Percentiles rank a stretch among this genome's conserved stretches.
phyloP scores from a whole-genome alignment of 2,888 invertebrate species.

The Acronicta psi region DNA sequence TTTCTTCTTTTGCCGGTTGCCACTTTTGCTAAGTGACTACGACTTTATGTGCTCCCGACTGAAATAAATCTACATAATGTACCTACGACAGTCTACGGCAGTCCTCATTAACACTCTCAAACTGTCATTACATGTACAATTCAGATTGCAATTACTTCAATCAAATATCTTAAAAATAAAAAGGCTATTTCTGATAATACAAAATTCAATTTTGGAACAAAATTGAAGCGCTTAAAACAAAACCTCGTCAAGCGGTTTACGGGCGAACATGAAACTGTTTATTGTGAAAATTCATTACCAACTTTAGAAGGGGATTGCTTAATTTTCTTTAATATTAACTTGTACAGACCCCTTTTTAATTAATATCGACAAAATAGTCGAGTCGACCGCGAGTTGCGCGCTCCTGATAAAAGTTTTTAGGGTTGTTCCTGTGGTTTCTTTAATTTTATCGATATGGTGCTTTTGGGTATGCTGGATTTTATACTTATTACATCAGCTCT shows the following conservation, averaged over 20 bases:
- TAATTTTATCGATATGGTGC: slow-evolving; percentile 24
- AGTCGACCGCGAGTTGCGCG: slow-evolving; percentile 74
- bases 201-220: slow-evolving; percentile 61
- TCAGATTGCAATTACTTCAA: too few relatives aligned
- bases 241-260: slow-evolving; percentile 61
- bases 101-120: too few relatives aligned
- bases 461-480: not conserved
- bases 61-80: too few relatives aligned
- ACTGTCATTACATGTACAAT: too few relatives aligned
- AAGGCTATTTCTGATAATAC: too few relatives aligned
- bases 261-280: slow-evolving; percentile 61
- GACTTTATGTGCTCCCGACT: too few relatives aligned
- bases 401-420: slow-evolving; percentile 76
- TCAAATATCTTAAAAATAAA: too few relatives aligned
- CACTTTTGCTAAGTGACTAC: too few relatives aligned
- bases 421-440: slow-evolving; percentile 58
- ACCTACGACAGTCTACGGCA: too few relatives aligned
- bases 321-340: slow-evolving; percentile 89
- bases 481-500: not conserved
- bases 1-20: too few relatives aligned
- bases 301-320: slow-evolving; percentile 84
- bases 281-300: slow-evolving; percentile 84
- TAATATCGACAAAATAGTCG: slow-evolving; percentile 89
- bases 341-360: slow-evolving; percentile 88
- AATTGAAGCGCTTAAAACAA: slow-evolving; percentile 64